Conservation (phyloP, 2,113 vertebrate genomes). For the Deroptyus accipitrinus region DNA sequence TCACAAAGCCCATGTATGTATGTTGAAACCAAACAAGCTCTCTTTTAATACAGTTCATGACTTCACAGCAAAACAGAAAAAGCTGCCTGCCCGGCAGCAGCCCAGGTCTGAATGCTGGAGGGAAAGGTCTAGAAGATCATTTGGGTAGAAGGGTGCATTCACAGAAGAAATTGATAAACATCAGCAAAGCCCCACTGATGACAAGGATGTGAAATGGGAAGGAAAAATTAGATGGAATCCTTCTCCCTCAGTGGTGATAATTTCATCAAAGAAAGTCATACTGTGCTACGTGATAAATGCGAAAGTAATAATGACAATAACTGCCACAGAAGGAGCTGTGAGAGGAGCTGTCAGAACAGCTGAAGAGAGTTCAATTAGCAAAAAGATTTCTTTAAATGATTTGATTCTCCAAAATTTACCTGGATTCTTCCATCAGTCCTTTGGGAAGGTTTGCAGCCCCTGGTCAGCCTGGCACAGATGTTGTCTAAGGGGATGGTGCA, state of each 20-base stretch:
- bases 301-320: neutral
- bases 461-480: neutral
- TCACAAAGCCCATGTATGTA: neutral
- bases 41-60: neutral
- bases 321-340: neutral
- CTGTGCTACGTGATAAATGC: neutral
- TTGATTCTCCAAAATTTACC: neutral
- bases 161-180: neutral
- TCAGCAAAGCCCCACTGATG: neutral
- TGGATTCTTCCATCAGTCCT: neutral
- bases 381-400: neutral
- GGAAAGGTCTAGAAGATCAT: neutral
- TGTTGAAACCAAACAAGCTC: neutral
- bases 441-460: neutral
- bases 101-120: neutral
- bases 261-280: neutral
- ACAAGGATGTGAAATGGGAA: neutral
- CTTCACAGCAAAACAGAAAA: neutral
- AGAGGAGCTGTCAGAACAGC: neutral
- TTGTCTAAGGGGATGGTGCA: neutral
- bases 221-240: neutral
- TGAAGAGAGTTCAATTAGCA: neutral
- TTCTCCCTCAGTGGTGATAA: neutral
- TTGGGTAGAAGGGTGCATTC: slow-evolving; percentile 15
- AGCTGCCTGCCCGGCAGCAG: neutral